A percentile compares a stretch with the other conserved stretches of the same genome.
Evolutionary conservation across 2,888 invertebrate genomes (phyloP).

Genomic region (Panzeria rudis): DNA sequence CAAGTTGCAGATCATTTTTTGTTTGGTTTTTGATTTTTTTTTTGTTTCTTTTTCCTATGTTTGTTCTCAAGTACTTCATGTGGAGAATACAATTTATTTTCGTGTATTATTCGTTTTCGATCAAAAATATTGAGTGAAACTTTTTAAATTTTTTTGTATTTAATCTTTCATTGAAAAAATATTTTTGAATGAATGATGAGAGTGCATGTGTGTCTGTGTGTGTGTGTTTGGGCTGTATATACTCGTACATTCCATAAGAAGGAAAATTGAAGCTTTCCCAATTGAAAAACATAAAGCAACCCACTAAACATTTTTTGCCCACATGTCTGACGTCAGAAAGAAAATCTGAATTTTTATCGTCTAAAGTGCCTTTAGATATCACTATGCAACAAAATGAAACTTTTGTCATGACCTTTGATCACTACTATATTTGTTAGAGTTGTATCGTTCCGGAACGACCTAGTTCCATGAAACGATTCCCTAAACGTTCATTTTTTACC

Average conservation of each 20-base stretch:
- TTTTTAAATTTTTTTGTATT: neutral
- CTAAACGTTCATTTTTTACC: no score
- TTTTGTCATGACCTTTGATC: no score
- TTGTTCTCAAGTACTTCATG: neutral
- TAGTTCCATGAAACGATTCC: no score
- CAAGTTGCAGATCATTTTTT: neutral
- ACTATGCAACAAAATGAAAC: no score
- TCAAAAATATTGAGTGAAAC: neutral
- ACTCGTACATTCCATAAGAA: neutral
- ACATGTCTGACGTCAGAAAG: no score
- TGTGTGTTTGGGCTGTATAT: neutral
- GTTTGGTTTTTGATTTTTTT: neutral
- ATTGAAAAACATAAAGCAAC: no score
- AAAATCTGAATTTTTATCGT: neutral
- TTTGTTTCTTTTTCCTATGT: neutral
- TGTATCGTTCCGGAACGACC: no score
- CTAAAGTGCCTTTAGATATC: no score
- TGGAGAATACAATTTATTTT: conserved; percentile 3
- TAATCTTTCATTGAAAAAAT: neutral
- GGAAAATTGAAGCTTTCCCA: no score
- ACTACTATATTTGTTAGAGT: no score
- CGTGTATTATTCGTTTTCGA: neutral
- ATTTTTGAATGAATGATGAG: neutral
- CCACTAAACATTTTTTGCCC: no score
- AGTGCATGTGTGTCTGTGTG: neutral